phyloP scores from a whole-genome alignment of 1,140 invertebrate genomes.

The Holotrichia oblita region DNA sequence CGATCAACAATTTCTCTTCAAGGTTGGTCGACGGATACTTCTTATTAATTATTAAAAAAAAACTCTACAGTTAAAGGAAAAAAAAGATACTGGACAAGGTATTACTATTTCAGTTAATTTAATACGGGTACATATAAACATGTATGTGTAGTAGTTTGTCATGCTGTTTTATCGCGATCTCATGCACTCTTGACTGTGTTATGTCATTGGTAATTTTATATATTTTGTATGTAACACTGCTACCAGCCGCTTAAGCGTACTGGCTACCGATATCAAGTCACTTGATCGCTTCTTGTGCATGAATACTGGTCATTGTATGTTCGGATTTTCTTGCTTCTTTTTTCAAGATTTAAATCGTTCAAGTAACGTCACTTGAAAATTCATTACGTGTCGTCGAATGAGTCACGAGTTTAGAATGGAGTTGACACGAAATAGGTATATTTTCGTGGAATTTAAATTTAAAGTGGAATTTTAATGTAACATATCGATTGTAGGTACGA shows the following conservation, averaged over 20 bases:
- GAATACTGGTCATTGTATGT: background rate
- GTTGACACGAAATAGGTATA: too few species aligned
- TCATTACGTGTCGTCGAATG: background rate
- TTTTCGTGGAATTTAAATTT: too few species aligned
- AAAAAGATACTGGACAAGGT: too few species aligned
- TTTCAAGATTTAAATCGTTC: background rate
- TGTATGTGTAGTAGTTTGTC: background rate
- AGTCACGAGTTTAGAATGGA: too few species aligned
- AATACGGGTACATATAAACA: too few species aligned
- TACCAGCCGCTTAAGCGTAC: background rate
- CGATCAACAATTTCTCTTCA: too few species aligned
- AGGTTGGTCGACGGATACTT: too few species aligned
- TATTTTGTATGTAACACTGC: background rate
- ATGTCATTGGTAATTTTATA: constrained; percentile 21
- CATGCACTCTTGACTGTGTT: background rate
- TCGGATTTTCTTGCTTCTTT: background rate
- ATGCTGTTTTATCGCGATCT: background rate
- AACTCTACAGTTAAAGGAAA: too few species aligned
- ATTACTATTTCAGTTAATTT: too few species aligned
- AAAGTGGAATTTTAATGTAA: too few species aligned
- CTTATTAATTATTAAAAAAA: too few species aligned
- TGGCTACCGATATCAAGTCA: background rate
- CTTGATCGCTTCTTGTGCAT: background rate
- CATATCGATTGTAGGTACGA: too few species aligned
- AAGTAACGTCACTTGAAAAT: background rate